Conservation (phyloP, 2,113 vertebrate species). For the Hyperoodon ampullatus region DNA sequence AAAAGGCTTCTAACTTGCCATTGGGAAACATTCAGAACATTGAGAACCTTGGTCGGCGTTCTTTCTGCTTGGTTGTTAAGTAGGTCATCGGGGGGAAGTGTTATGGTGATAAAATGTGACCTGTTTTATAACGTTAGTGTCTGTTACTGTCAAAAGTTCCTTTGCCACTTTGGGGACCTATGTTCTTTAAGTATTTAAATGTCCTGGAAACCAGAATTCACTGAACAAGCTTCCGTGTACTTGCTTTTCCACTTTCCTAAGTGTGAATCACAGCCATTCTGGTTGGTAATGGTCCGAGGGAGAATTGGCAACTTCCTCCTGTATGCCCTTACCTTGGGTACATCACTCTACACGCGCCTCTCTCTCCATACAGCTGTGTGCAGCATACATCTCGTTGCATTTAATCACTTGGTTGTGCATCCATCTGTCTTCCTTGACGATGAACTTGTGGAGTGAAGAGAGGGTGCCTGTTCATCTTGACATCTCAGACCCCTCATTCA, state of each 20-base stretch:
- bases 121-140: slow-evolving; percentile 66
- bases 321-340: fast-evolving
- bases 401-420: not conserved
- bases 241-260: slow-evolving; percentile 61
- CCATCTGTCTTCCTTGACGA: not conserved
- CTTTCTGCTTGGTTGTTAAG: slow-evolving; percentile 57
- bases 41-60: slow-evolving; percentile 17
- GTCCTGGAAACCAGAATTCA: slow-evolving; percentile 66
- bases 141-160: slow-evolving; percentile 75
- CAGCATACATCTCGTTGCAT: not conserved
- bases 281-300: not conserved
- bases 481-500: not conserved
- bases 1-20: slow-evolving; percentile 64
- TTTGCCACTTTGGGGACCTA: slow-evolving; percentile 63
- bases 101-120: slow-evolving; percentile 73
- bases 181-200: slow-evolving; percentile 65
- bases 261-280: slow-evolving; percentile 64
- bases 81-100: slow-evolving; percentile 57
- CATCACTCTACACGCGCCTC: fast-evolving
- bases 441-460: not conserved
- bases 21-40: slow-evolving; percentile 52
- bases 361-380: fast-evolving
- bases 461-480: not conserved
- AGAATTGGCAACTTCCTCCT: fast-evolving
- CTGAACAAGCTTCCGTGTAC: not conserved